These are phyloP conservation scores for Corydoras sp. DNA, from an alignment of 2,113 vertebrate species.

Conservation along the genomic window DNA sequence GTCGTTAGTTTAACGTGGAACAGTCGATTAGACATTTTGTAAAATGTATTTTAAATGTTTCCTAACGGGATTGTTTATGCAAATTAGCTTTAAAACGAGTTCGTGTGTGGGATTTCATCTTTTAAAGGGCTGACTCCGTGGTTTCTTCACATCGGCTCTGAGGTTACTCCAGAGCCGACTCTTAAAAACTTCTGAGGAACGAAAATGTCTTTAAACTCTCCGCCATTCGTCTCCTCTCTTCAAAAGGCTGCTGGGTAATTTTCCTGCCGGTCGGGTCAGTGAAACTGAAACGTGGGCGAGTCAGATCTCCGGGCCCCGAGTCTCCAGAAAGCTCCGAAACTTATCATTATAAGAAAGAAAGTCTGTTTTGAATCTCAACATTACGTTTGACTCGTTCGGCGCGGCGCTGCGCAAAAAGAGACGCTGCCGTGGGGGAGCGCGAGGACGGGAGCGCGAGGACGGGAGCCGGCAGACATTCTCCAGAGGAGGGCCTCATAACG, in stretches of 20 bases:
- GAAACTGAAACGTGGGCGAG: constrained; percentile 9
- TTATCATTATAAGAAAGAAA: constrained; percentile 26
- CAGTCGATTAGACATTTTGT: too few species aligned
- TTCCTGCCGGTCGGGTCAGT: constrained; percentile 1
- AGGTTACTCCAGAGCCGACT: background rate
- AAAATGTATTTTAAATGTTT: too few species aligned
- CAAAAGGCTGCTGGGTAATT: constrained; percentile 19
- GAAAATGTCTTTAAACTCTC: constrained; percentile 11
- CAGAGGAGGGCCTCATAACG: constrained; percentile 5
- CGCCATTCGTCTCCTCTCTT: constrained; percentile 1
- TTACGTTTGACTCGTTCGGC: constrained; percentile 10
- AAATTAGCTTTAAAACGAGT: too few species aligned
- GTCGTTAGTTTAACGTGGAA: too few species aligned
- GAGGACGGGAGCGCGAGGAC: background rate
- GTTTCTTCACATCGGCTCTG: background rate
- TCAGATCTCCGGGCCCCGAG: constrained; percentile 11
- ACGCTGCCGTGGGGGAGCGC: constrained; percentile 8
- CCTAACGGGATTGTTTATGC: too few species aligned
- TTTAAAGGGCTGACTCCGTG: too few species aligned
- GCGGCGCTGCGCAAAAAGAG: background rate
- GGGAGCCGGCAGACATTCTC: background rate
- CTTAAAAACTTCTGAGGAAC: constrained; percentile 4
- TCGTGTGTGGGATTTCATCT: too few species aligned
- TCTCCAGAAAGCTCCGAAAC: constrained; percentile 25
- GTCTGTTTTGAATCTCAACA: background rate